phyloP scores from a whole-genome alignment of 2,797 vertebrate genomes.

The Miichthys miiuy region DNA sequence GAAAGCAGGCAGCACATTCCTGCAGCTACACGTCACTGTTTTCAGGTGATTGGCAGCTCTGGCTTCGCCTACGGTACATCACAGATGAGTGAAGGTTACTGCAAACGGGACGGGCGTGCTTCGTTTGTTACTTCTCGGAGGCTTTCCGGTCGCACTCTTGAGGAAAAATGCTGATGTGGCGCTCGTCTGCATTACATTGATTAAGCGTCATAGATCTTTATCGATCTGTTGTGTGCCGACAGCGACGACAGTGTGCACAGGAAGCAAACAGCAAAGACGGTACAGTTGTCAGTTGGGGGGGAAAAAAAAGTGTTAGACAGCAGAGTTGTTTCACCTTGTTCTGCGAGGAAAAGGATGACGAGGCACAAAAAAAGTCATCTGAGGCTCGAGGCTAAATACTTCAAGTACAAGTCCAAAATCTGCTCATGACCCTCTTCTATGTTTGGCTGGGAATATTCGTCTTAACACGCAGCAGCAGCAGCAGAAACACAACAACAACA shows the following conservation, averaged over 20 bases:
- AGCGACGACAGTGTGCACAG: constrained; percentile 23
- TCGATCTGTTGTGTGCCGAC: constrained; percentile 56
- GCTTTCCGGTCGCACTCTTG: constrained; percentile 5
- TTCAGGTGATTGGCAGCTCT: neutral
- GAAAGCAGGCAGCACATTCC: neutral
- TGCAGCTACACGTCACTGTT: neutral
- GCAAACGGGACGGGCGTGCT: neutral
- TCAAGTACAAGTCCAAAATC: constrained; percentile 11
- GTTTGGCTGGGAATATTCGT: neutral
- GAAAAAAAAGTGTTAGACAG: neutral
- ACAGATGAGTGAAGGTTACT: constrained; percentile 24
- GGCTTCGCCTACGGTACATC: neutral
- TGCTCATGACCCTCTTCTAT: neutral
- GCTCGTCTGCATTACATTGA: constrained; percentile 69
- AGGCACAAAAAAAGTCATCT: constrained; percentile 53
- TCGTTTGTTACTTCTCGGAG: constrained; percentile 16
- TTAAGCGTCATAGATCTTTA: constrained; percentile 72
- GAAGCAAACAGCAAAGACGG: neutral
- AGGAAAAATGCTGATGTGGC: constrained; percentile 60
- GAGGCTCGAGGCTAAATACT: constrained; percentile 15
- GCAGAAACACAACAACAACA: neutral
- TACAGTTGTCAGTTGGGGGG: neutral
- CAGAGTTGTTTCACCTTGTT: constrained; percentile 30
- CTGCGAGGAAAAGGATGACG: constrained; percentile 51
- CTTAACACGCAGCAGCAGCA: neutral